Conservation (phyloP, 2,888 invertebrate species). For the Drosophila demipolita region DNA sequence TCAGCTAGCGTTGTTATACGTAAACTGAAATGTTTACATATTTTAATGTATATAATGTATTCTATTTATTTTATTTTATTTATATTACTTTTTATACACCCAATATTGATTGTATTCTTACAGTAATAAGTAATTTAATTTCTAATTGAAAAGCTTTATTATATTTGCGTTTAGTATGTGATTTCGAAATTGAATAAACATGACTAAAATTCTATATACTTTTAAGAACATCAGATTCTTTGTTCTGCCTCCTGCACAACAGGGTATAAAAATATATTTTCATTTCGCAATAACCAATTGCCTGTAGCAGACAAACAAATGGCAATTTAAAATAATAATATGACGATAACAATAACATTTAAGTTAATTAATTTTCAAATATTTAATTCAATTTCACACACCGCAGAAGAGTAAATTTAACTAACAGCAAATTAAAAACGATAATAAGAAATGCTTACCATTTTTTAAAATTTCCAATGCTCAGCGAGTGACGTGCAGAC, state of each 20-base stretch:
- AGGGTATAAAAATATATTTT: background rate
- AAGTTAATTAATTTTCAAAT: conserved; percentile 45
- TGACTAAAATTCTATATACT: background rate
- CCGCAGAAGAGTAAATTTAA: conserved; percentile 40
- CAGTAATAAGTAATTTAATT: background rate
- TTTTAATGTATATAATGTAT: background rate
- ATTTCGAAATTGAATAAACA: background rate
- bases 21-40: background rate
- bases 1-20: background rate
- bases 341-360: conserved; percentile 35
- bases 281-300: conserved; percentile 14
- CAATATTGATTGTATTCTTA: background rate
- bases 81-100: background rate
- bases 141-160: background rate
- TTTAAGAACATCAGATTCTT: background rate
- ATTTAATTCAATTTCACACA: conserved; percentile 53
- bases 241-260: background rate
- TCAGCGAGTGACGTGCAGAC: conserved; percentile 44
- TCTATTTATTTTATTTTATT: no score
- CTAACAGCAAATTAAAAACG: conserved; percentile 35
- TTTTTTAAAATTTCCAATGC: conserved; percentile 19
- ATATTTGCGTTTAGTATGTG: background rate
- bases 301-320: conserved; percentile 13
- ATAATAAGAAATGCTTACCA: conserved; percentile 19
- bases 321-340: conserved; percentile 22